phyloP scores from a whole-genome alignment of 2,113 vertebrate species.

The Triplophysa siluroides region DNA sequence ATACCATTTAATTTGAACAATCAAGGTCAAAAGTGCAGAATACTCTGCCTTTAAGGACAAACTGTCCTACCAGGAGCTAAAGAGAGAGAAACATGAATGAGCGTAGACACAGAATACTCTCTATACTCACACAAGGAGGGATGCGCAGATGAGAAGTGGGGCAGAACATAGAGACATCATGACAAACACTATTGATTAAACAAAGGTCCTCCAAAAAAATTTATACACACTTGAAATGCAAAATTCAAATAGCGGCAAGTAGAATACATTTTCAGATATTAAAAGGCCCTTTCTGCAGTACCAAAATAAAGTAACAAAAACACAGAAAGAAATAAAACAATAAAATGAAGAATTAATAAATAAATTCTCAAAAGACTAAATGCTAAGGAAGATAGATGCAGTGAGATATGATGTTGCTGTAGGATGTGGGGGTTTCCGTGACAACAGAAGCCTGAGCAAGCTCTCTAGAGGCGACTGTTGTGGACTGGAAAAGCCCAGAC shows the following conservation, averaged over 20 bases:
- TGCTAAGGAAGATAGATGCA: background rate
- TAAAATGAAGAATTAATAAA: slow-evolving; percentile 3
- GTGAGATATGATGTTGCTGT: background rate
- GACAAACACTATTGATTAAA: background rate
- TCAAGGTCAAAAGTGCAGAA: slow-evolving; percentile 43
- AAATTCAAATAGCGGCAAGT: background rate
- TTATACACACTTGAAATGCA: background rate
- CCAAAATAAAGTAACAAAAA: background rate
- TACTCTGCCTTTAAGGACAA: slow-evolving; percentile 24
- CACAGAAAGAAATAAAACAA: background rate
- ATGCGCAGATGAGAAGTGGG: background rate
- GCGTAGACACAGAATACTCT: background rate
- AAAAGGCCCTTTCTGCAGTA: background rate
- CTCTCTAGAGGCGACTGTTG: slow-evolving; percentile 42
- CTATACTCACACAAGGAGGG: background rate
- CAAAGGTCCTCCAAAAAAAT: background rate
- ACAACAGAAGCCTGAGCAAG: slow-evolving; percentile 35
- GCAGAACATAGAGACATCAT: background rate
- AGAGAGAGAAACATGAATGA: slow-evolving; percentile 2
- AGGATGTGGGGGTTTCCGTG: slow-evolving; percentile 37
- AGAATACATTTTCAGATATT: background rate
- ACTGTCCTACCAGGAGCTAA: background rate
- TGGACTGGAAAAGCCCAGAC: slow-evolving; percentile 40
- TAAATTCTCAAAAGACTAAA: background rate
- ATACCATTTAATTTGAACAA: slow-evolving; percentile 39